These are phyloP conservation scores for Nemotelus nigrinus DNA, from an alignment of 2,888 invertebrate genomes.

Conservation along the genomic window DNA sequence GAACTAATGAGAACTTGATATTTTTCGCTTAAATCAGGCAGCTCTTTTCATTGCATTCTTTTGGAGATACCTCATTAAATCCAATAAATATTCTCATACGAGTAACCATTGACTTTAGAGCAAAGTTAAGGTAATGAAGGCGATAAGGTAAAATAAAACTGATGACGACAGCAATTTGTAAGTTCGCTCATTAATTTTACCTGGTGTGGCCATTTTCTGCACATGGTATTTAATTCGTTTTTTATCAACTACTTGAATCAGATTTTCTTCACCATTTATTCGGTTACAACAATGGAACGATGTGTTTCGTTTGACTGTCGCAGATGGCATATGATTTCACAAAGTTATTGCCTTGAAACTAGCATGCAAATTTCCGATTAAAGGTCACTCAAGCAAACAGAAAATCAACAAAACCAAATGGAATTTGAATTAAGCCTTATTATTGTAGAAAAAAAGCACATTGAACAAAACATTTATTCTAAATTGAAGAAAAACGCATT, in stretches of 20 bases:
- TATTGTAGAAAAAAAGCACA: too few relatives aligned
- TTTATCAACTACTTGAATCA: constrained; percentile 34
- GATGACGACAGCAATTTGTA: constrained; percentile 46
- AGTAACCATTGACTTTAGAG: constrained; percentile 18
- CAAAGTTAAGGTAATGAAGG: constrained; percentile 11
- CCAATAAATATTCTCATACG: constrained; percentile 50
- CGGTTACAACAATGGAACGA: neutral
- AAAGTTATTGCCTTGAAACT: constrained; percentile 15
- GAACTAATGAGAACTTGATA: neutral
- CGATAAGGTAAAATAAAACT: constrained; percentile 34
- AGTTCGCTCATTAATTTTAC: constrained; percentile 49
- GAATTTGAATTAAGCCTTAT: too few relatives aligned
- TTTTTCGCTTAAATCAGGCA: neutral
- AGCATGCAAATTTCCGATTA: constrained; percentile 18
- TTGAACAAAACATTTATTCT: too few relatives aligned
- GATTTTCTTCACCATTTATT: neutral
- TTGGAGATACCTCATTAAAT: constrained; percentile 48
- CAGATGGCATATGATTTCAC: neutral
- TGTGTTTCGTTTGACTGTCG: neutral
- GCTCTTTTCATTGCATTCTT: neutral
- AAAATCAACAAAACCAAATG: too few relatives aligned
- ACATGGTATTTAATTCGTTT: constrained; percentile 29
- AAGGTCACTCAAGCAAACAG: too few relatives aligned
- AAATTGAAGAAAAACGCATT: too few relatives aligned
- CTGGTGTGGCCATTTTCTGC: constrained; percentile 35